These are phyloP conservation scores for Temnothorax ravouxi DNA, from an alignment of 2,888 invertebrate species.

Conservation along the genomic window DNA sequence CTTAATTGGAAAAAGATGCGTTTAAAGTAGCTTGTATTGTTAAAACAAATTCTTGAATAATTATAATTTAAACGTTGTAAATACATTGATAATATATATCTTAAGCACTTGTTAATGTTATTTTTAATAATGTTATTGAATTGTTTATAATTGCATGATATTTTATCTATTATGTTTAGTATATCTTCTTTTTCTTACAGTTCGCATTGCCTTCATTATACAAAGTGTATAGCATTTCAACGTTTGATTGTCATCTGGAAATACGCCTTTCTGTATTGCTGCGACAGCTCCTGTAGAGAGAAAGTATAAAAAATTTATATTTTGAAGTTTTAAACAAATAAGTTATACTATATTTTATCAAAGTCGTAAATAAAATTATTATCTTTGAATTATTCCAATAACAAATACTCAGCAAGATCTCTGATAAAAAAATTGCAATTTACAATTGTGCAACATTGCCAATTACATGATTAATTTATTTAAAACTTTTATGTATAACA, in stretches of 20 bases:
- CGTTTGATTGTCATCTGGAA: constrained; percentile 69
- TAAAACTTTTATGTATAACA: not conserved
- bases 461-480: not conserved
- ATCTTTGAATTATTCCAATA: not conserved
- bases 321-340: not conserved
- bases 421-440: not conserved
- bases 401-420: not conserved
- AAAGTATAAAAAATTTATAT: not conserved
- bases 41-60: not conserved
- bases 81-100: not conserved
- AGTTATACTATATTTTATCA: not conserved
- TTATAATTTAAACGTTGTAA: not conserved
- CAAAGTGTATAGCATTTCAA: constrained; percentile 88
- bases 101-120: not conserved
- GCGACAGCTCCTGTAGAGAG: constrained; percentile 61
- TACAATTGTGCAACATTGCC: not conserved
- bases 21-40: not conserved
- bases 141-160: constrained; percentile 76
- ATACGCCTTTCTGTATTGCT: constrained; percentile 72
- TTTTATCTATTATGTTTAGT: not conserved
- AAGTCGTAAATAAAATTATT: not conserved
- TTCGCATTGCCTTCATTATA: constrained; percentile 87
- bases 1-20: constrained; percentile 43
- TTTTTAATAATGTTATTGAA: constrained; percentile 13
- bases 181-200: constrained; percentile 83